phyloP scores from a whole-genome alignment of 2,888 invertebrate species.

The Patella caerulea region DNA sequence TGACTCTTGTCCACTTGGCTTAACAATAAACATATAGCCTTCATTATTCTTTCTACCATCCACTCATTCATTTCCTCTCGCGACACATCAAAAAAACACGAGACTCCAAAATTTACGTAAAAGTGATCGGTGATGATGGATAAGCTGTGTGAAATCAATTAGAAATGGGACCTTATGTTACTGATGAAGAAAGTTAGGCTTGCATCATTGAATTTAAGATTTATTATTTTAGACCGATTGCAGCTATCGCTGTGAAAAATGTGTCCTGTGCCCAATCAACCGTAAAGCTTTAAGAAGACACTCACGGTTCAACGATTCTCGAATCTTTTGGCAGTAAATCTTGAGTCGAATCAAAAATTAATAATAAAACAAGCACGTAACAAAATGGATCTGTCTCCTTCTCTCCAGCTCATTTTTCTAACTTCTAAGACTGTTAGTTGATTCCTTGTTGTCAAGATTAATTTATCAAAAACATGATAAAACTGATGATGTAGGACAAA shows the following conservation, averaged over 20 bases:
- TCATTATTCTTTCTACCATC: conserved; percentile 13
- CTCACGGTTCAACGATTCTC: conserved; percentile 8
- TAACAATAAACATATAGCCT: conserved; percentile 26
- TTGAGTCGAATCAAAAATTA: conserved; percentile 3
- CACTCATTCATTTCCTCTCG: conserved; percentile 26
- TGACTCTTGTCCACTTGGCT: conserved; percentile 27
- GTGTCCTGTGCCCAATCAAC: conserved; percentile 29
- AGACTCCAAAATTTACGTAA: conserved; percentile 13
- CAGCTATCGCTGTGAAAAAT: conserved; percentile 36
- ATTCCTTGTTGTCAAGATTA: neutral
- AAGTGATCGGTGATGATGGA: conserved; percentile 11
- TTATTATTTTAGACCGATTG: conserved; percentile 13
- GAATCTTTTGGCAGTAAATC: conserved; percentile 7
- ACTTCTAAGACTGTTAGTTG: conserved; percentile 2
- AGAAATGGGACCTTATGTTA: conserved; percentile 9
- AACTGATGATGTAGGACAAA: conserved; percentile 1
- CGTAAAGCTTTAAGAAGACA: conserved; percentile 12
- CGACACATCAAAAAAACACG: conserved; percentile 16
- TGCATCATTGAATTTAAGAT: conserved; percentile 8
- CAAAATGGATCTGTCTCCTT: conserved; percentile 2
- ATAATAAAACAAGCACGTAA: conserved; percentile 10
- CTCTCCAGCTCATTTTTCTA: conserved; percentile 2
- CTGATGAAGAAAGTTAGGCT: conserved; percentile 1
- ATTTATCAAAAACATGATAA: conserved; percentile 8
- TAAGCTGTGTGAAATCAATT: conserved; percentile 8